Evolutionary conservation across 2,797 vertebrate genomes (phyloP).

Genomic region (Phaenicophaeus curvirostris): DNA sequence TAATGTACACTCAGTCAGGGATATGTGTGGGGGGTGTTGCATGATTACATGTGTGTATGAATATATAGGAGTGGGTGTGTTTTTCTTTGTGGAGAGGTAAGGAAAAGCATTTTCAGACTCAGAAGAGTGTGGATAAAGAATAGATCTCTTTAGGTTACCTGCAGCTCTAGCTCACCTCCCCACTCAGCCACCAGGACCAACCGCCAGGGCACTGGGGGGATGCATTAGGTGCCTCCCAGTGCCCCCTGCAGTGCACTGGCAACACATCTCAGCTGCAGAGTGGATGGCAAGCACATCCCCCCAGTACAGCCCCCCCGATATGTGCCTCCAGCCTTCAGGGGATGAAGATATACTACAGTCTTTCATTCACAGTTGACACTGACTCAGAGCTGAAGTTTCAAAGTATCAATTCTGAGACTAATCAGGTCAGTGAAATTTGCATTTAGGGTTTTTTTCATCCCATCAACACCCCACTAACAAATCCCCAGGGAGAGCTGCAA

Average conservation of each 20-base stretch:
- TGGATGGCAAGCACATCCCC: fast-evolving
- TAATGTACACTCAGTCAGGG: fast-evolving
- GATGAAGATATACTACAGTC: not conserved
- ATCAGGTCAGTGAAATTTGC: not conserved
- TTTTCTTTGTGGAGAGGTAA: not conserved
- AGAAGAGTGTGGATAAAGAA: not conserved
- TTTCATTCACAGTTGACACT: not conserved
- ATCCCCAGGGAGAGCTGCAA: not conserved
- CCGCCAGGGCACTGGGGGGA: not conserved
- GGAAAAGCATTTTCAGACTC: not conserved
- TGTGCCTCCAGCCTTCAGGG: fast-evolving
- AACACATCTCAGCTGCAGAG: not conserved
- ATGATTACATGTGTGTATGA: not conserved
- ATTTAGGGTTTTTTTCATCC: not conserved
- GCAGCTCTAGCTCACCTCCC: not conserved
- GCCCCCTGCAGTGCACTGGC: not conserved
- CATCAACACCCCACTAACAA: not conserved
- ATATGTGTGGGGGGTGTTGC: fast-evolving
- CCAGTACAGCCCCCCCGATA: fast-evolving
- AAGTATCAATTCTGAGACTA: not conserved
- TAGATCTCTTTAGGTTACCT: not conserved
- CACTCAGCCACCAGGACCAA: not conserved
- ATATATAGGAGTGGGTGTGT: not conserved
- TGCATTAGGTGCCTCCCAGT: not conserved
- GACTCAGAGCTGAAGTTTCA: not conserved